A percentile compares a stretch with the other conserved stretches of the same genome.
phyloP scores from a whole-genome alignment of 2,113 vertebrate species.

The Chinchilla lanigera region DNA sequence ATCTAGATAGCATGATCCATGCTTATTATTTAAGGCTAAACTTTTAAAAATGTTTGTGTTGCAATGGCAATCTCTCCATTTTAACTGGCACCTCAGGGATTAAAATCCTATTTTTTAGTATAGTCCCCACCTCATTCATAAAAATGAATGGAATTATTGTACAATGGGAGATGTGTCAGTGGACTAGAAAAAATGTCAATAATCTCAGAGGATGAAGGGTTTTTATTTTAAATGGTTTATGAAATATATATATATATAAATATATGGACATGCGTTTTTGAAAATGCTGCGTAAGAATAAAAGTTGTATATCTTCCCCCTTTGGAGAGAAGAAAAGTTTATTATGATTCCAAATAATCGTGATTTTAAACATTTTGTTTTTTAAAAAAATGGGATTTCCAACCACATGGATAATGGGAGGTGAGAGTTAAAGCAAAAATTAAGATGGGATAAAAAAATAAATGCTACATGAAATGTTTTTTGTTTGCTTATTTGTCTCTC shows the following conservation, averaged over 20 bases:
- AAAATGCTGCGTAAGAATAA: conserved; percentile 62
- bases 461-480: conserved; percentile 32
- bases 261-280: conserved; percentile 58
- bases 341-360: conserved; percentile 28
- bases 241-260: conserved; percentile 23
- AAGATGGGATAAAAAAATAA: conserved; percentile 59
- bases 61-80: conserved; percentile 64
- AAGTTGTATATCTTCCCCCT: not conserved
- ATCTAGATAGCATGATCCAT: conserved; percentile 35
- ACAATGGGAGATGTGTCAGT: conserved; percentile 59
- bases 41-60: conserved; percentile 53
- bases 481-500: not conserved
- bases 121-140: conserved; percentile 64
- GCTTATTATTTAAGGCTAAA: conserved; percentile 75
- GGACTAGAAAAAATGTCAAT: conserved; percentile 46
- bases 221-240: conserved; percentile 77
- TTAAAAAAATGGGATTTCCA: conserved; percentile 30
- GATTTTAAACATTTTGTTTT: conserved; percentile 49
- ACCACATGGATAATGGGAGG: conserved; percentile 12
- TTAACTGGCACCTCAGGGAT: conserved; percentile 82
- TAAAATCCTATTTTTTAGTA: conserved; percentile 74
- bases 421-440: conserved; percentile 61
- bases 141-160: conserved; percentile 68
- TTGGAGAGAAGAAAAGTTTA: conserved; percentile 21
- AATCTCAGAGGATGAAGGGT: conserved; percentile 79